Base-by-base conservation (phyloP, 2,888 invertebrate species). In the Nemurella pictetii region DNA sequence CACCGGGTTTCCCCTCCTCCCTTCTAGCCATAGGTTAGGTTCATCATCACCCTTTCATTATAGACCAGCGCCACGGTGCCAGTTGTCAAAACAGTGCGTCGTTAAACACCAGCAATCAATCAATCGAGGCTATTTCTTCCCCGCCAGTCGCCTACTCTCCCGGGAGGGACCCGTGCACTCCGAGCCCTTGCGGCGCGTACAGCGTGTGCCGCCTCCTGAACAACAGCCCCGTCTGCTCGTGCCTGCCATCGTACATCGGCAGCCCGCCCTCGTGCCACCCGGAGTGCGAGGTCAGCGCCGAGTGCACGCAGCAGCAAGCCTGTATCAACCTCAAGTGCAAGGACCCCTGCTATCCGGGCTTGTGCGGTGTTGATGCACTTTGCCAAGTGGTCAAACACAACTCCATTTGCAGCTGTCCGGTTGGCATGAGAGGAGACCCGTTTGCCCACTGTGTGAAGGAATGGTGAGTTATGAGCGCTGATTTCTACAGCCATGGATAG, bases 341-440 rank as follows among this genome's bases (percentile, higher is more conserved):
- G 73, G 93, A 94, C 89, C 94, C 94, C 36, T 94, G 94, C n/a
- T n/a, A n/a, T 86, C 91, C 91, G 0, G 93, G 93, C 84, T 91
- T 92, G 5, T 94, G 94, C 87, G 94, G 93, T 0, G 88, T 92
- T 0, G 91, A 92, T 85, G 93, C 93, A 4, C 89, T 92, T 29
- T 94, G 94, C 87, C 92, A 92, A 87, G 93, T 93, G 0, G 90
- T 92, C 85, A 92, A 93, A 87, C 94, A 94, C 88, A 93, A 93
- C 87, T 94, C 94, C 0, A 92, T 93, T 35, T 94, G 94, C 87
- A 92, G 92, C 86, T 94, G 94, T 88, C 93, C 93, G 28, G 89
- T 91, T 0, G 90, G 92, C 20, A 92, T 90, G 84, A 90, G 90
- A n/a, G 94, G 94, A 1, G 92, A 93, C 91, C 93, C 93, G 28